Evolutionary conservation across 1,140 invertebrate genomes (phyloP).

Genomic region (Limonius californicus): DNA sequence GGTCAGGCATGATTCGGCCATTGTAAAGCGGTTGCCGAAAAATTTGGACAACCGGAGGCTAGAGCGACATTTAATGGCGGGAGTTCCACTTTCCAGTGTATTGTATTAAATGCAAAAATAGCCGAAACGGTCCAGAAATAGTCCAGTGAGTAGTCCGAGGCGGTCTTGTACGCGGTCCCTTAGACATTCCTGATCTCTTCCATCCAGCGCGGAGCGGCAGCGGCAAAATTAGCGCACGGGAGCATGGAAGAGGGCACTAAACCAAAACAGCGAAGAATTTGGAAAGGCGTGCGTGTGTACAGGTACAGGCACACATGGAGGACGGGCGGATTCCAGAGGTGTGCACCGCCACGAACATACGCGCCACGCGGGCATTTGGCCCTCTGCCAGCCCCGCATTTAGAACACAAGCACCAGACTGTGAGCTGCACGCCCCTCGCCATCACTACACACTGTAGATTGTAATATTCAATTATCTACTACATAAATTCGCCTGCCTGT

Average conservation of each 20-base stretch:
- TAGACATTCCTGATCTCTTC: neutral
- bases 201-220: neutral
- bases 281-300: neutral
- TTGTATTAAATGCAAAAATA: conserved; percentile 9
- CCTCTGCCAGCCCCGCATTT: conserved; percentile 31
- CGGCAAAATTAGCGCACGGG: neutral
- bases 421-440: conserved; percentile 25
- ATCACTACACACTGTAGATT: conserved; percentile 17
- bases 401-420: conserved; percentile 35
- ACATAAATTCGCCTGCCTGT: conserved; percentile 2
- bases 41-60: too few relatives aligned
- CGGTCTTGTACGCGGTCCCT: too few relatives aligned
- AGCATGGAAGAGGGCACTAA: neutral
- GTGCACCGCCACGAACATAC: conserved; percentile 18
- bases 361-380: conserved; percentile 32
- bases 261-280: conserved; percentile 8
- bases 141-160: neutral
- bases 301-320: conserved; percentile 1
- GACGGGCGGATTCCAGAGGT: conserved; percentile 11
- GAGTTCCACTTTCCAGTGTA: neutral
- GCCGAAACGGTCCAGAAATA: neutral
- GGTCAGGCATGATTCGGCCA: too few relatives aligned
- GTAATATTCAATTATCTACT: conserved; percentile 17
- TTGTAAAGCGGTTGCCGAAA: too few relatives aligned
- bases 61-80: too few relatives aligned